These are phyloP conservation scores for Lumbricus terrestris DNA, from an alignment of 2,888 invertebrate species.

Conservation along the genomic window DNA sequence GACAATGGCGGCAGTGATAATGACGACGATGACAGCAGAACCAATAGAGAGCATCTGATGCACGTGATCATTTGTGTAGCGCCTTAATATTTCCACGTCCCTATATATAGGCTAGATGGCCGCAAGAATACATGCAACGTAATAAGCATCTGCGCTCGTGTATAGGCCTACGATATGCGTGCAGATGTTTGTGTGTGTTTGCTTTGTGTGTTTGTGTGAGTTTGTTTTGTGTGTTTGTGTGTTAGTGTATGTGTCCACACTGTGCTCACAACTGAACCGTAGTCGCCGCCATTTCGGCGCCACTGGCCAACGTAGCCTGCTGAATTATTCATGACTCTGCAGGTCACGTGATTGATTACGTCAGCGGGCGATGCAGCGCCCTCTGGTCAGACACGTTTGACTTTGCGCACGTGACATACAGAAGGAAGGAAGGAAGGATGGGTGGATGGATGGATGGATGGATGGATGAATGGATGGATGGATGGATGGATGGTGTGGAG, in stretches of 20 bases:
- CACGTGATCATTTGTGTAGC: neutral
- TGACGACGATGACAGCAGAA: too few relatives aligned
- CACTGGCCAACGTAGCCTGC: neutral
- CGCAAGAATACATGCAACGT: too few relatives aligned
- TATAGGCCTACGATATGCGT: too few relatives aligned
- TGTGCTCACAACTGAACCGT: neutral
- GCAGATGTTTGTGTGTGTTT: too few relatives aligned
- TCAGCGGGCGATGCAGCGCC: neutral
- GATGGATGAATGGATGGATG: too few relatives aligned
- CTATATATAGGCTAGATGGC: too few relatives aligned
- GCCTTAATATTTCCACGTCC: neutral
- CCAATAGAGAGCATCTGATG: neutral
- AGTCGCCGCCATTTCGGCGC: neutral
- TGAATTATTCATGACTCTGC: neutral
- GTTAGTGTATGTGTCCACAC: neutral
- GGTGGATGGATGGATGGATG: too few relatives aligned
- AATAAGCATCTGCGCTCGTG: too few relatives aligned
- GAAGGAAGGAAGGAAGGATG: too few relatives aligned
- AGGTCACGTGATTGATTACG: constrained; percentile 3
- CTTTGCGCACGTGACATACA: neutral
- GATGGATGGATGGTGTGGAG: too few relatives aligned
- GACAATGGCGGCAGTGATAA: too few relatives aligned
- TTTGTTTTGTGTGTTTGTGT: neutral
- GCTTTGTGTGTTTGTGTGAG: neutral
- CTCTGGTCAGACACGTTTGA: neutral